Percentiles rank a stretch among this genome's conserved stretches.
phyloP scores from a whole-genome alignment of 23 tunicate genomes.

The Aplidium turbinatum region DNA sequence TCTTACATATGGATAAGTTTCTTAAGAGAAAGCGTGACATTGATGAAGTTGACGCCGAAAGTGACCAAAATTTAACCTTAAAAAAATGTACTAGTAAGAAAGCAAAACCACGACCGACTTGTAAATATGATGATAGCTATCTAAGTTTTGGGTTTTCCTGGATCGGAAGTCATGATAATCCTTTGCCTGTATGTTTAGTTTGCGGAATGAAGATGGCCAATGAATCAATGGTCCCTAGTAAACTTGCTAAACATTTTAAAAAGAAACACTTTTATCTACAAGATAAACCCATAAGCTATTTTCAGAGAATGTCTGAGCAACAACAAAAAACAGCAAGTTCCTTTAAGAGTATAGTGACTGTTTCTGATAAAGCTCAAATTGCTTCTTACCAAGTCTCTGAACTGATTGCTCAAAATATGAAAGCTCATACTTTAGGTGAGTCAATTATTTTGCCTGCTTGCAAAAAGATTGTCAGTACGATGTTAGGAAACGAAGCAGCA shows the following conservation, averaged over 20 bases:
- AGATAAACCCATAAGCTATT: constrained; percentile 15
- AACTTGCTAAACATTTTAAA: constrained; percentile 15
- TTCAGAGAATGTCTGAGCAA: constrained; percentile 9
- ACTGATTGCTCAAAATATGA: constrained; percentile 21
- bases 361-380: constrained; percentile 17
- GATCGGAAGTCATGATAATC: not conserved
- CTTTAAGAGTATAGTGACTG: constrained; percentile 4
- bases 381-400: constrained; percentile 15
- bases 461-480: not conserved
- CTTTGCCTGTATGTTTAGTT: constrained; percentile 11
- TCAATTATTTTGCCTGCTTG: too few relatives aligned
- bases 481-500: constrained; percentile 18
- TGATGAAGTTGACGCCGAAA: not conserved
- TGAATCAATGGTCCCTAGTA: constrained; percentile 19
- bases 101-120: constrained; percentile 9
- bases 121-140: constrained; percentile 12
- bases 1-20: not conserved
- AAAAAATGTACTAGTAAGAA: constrained; percentile 12
- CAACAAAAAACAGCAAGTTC: constrained; percentile 4
- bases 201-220: constrained; percentile 8
- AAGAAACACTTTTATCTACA: constrained; percentile 4
- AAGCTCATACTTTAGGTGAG: constrained; percentile 13
- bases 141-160: not conserved
- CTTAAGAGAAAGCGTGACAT: constrained; percentile 8
- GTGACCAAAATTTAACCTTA: not conserved